Base-by-base conservation (phyloP, 2,797 vertebrate genomes). In the Pangasius larnaudii region DNA sequence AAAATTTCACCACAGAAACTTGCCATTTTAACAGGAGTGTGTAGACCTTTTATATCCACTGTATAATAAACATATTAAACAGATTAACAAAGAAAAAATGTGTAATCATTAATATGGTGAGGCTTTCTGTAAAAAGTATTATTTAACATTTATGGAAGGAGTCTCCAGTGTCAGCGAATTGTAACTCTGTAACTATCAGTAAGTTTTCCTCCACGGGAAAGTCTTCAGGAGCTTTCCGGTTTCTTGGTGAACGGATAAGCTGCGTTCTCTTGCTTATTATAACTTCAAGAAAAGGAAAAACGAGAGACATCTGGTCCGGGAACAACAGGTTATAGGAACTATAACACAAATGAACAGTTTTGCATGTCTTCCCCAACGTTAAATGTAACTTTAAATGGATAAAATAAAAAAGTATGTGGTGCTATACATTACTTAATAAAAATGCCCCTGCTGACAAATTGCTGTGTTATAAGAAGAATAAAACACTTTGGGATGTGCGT, bases 181-280 rank as follows among this genome's bases (percentile, higher is more conserved):
- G 72, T 27, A 74, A 74, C 19, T 39, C 61, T n/a, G n/a, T n/a
- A n/a, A n/a, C n/a, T 63, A n/a, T 63, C 14, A 33, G 65, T 67
- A 71, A 1, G 67, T 53, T 78, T 33, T 78, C 49, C 90, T 93
- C 93, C 90, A 94, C 92, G 92, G 86, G 49, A 51, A 53, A 30
- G 75, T 78, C 13, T 53, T 79, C 30, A 56, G 8, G 18, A 56
- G 9, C 75, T 56, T 79, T 79, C 13, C 30, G 18, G 30, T 10
- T 5, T 56, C 51, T 58, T 58, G 51, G 30, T 79, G 19, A 18
- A 7, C 58, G 22, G 56, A 58, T 14, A 18, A 53, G 53, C 13
- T 59, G 58, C 16, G 61, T 51, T 49, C 27, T n/a, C 30, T 24
- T 0, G 3, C 13, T 39, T 18, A 33, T 46, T 46, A 18, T 33